phyloP scores from a whole-genome alignment of 2,113 vertebrate species.

The Gopherus evgoodei region DNA sequence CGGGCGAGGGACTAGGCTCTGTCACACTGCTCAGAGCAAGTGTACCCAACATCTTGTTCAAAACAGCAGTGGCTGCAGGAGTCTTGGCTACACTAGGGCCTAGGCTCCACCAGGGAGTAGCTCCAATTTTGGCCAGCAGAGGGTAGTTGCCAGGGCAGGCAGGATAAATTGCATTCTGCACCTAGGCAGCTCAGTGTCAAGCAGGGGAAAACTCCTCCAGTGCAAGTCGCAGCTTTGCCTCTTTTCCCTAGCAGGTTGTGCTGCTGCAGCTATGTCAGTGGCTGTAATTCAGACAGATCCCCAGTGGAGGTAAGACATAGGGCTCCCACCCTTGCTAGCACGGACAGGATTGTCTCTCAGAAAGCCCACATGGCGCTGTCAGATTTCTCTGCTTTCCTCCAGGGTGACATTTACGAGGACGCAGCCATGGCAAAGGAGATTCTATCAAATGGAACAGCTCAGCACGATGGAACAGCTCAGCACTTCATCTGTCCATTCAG shows the following conservation, averaged over 20 bases:
- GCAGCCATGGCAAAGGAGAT: background rate
- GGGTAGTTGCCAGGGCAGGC: background rate
- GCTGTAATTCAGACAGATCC: background rate
- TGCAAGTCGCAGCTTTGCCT: background rate
- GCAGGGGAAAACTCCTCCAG: background rate
- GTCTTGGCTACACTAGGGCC: background rate
- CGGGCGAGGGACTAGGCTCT: rapidly evolving
- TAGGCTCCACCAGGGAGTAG: rapidly evolving
- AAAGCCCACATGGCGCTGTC: background rate
- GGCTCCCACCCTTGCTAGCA: too few species aligned
- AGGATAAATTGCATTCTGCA: background rate
- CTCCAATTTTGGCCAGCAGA: rapidly evolving
- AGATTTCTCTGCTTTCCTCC: background rate
- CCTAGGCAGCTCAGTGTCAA: background rate
- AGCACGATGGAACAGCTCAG: rapidly evolving
- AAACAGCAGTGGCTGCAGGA: background rate
- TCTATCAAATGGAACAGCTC: rapidly evolving
- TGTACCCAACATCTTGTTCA: too few species aligned
- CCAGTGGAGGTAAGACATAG: background rate
- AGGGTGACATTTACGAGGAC: rapidly evolving
- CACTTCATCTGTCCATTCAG: background rate
- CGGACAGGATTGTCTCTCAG: too few species aligned
- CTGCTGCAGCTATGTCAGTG: background rate
- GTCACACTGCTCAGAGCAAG: background rate
- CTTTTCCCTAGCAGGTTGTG: background rate